Evolutionary conservation across 2,888 invertebrate species (phyloP), one percentile per base, ranked within the genome.

Genomic region (Coelogynopora nodosa): DNA sequence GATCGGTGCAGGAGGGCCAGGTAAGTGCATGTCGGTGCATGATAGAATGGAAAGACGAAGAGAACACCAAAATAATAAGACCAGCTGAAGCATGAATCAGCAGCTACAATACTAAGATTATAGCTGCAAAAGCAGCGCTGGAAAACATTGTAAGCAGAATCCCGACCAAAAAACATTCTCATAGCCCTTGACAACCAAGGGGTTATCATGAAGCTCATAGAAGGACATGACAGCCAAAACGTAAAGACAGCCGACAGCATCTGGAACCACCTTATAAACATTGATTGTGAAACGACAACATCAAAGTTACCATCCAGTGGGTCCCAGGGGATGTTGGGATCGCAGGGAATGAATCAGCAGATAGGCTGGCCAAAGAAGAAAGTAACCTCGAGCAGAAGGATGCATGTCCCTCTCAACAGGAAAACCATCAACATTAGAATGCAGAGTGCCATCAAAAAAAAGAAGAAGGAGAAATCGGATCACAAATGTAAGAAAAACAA

Each of bases 321-420:
- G 74, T 74, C 23, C 74, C 74, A 74, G 74, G 74, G 74, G 18
- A 74, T 26, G 23, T 74, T 74, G 74, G 74, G 5, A 74, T 74
- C 5, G 74, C 5, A 26, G 74, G 23, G 2, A 74, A 26, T 74
- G 74, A 74, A 26, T 10, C 5, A 26, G 74, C 74, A 26, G 27
- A 74, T 74, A 74, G 27, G 74, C 5, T 74, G 5, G 74, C 74
- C 23, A 74, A 74, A 74, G 74, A 74, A 26, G 74, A 2, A 23
- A 74, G 74, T 26, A 74, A 74, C 18, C 49, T 49, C 10, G 49
- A 49, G 49, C 18, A 49, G 49, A 49, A n/a, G n/a, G n/a, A n/a
- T n/a, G n/a, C n/a, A 49, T 18, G 49, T 49, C 5, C 49, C 49
- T 13, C 49, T 49, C 5, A 49, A 18, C 49, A 13, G 18, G 10